These are phyloP conservation scores for Suncus etruscus DNA, from an alignment of 2,113 vertebrate species.

Conservation along the genomic window DNA sequence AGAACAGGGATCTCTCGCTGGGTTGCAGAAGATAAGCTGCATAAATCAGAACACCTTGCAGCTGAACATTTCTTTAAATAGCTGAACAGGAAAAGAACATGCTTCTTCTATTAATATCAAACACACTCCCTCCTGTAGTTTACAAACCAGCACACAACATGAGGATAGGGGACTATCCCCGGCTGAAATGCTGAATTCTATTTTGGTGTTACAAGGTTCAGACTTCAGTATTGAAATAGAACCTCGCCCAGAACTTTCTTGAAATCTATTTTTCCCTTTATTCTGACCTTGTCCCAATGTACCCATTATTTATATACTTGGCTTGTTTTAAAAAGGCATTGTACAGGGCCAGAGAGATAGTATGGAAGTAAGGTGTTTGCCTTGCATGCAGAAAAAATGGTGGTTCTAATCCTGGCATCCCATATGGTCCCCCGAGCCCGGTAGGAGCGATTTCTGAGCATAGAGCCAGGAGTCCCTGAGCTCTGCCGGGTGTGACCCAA, in stretches of 20 bases:
- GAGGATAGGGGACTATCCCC: not conserved
- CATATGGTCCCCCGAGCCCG: too few relatives aligned
- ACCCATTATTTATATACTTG: not conserved
- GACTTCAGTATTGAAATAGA: rapidly evolving
- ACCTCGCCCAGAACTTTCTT: not conserved
- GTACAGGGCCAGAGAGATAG: not conserved
- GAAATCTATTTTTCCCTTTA: not conserved
- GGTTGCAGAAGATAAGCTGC: slow-evolving; percentile 85
- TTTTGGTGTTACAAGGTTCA: rapidly evolving
- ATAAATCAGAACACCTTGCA: slow-evolving; percentile 79
- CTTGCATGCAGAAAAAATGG: too few relatives aligned
- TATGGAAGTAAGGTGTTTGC: too few relatives aligned
- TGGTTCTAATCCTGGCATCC: too few relatives aligned
- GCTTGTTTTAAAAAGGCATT: not conserved
- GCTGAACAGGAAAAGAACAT: slow-evolving; percentile 80
- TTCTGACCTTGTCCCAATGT: not conserved
- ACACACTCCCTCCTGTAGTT: slow-evolving; percentile 63
- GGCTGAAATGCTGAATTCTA: not conserved
- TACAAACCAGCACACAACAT: slow-evolving; percentile 57
- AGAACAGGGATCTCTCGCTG: slow-evolving; percentile 78
- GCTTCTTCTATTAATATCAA: slow-evolving; percentile 61
- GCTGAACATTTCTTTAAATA: slow-evolving; percentile 85
- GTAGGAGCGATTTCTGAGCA: too few relatives aligned
- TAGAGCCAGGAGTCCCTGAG: too few relatives aligned
- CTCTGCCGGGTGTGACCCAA: too few relatives aligned